phyloP scores from a whole-genome alignment of 2,888 invertebrate species.

The Heteromyza rotundicornis region DNA sequence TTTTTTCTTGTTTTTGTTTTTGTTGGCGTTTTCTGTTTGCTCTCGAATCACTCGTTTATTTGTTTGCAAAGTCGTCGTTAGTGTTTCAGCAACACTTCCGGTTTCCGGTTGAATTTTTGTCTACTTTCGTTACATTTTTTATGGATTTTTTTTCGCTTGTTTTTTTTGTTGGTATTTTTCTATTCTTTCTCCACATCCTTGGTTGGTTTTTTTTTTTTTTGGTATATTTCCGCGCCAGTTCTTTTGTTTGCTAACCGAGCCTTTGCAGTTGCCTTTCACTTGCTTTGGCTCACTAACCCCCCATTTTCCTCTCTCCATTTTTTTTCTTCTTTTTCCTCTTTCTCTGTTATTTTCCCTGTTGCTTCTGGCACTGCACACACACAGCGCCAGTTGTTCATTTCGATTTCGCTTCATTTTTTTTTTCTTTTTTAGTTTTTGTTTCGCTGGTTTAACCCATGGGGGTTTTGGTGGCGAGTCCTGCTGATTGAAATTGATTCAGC shows the following conservation, averaged over 20 bases:
- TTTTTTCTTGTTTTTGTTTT: no score
- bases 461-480: background rate
- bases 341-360: background rate
- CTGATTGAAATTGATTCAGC: slow-evolving; percentile 39
- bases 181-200: background rate
- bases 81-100: slow-evolving; percentile 41
- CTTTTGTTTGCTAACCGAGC: background rate
- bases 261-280: no score
- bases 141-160: background rate
- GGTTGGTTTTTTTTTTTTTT: background rate
- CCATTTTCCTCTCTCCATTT: background rate
- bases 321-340: background rate
- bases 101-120: slow-evolving; percentile 31
- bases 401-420: background rate
- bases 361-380: background rate
- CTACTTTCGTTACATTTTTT: background rate
- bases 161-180: background rate
- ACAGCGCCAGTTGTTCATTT: background rate
- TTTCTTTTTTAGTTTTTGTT: background rate
- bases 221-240: background rate
- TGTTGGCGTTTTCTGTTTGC: slow-evolving; percentile 10
- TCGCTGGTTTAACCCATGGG: background rate
- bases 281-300: no score
- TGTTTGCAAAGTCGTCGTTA: slow-evolving; percentile 14
- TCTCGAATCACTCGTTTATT: slow-evolving; percentile 4